phyloP scores from a whole-genome alignment of 2,113 vertebrate species.

The human region DNA sequence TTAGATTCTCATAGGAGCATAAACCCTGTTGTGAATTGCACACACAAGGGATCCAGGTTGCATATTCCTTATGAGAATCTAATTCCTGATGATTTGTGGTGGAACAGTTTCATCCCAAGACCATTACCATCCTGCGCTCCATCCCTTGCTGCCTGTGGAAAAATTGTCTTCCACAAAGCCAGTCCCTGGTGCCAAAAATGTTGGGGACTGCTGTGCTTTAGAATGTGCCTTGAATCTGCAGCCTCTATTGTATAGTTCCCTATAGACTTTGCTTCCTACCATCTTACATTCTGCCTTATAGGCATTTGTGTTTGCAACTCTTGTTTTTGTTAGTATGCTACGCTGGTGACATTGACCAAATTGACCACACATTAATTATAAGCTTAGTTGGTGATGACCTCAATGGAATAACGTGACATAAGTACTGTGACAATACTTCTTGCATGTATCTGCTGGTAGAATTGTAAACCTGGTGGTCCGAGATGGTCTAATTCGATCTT shows the following conservation, averaged over 20 bases:
- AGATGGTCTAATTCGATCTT: constrained; percentile 14
- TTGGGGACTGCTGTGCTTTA: no score
- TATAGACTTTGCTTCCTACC: not conserved
- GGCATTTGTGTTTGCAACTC: not conserved
- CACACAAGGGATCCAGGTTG: no score
- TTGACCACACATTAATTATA: not conserved
- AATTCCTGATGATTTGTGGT: no score
- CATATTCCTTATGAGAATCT: no score
- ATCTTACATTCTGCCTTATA: not conserved
- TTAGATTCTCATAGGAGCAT: no score
- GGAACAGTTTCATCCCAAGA: no score
- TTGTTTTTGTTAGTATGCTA: not conserved
- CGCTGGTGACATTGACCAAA: not conserved
- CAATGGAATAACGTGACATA: not conserved
- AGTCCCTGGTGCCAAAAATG: no score
- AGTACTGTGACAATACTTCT: not conserved
- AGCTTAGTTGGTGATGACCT: not conserved
- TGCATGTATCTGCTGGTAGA: not conserved
- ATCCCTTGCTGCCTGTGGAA: no score
- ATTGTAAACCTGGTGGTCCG: not conserved
- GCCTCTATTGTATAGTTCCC: not conserved
- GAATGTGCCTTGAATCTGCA: not conserved
- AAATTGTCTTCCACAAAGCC: no score
- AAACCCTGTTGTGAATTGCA: no score
- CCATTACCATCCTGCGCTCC: no score